Evolutionary conservation across 2,797 vertebrate species (phyloP), one percentile per base, ranked within the genome.

Genomic region (Valencia hispanica): DNA sequence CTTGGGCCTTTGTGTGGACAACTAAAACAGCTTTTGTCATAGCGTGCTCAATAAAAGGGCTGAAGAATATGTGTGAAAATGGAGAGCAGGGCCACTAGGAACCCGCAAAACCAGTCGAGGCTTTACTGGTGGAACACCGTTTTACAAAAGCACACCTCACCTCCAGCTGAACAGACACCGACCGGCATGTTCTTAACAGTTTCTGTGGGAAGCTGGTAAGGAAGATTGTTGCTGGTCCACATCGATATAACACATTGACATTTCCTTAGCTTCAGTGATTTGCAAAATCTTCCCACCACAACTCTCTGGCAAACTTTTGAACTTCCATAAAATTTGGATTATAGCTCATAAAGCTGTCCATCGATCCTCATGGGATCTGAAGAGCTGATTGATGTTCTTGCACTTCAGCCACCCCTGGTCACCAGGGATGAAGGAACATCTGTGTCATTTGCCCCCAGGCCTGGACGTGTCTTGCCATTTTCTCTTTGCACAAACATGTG

Each of bases 1-100:
- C 89, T 93, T 84, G 68, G 92, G 87, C 89, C 86, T 95, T 95
- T 95, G 95, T 95, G 92, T 90, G 91, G 90, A 93, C 93, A 92
- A 93, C 91, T 95, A 94, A 95, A 96, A 94, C 95, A 95, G 94
- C 94, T 95, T 95, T 96, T 95, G 94, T 95, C 94, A 94, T 92
- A 87, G 91, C 84, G 84, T 48, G 88, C 93, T 95, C 93, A 94
- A 94, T 94, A 94, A 95, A 95, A 92, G 91, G 91, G 88, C 88
- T 83, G 81, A 89, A 94, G 93, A 94, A 94, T 91, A 94, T 94
- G 94, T 94, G 94, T 95, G 94, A 95, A 95, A 95, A 95, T 81
- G 88, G 89, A 91, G 91, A 74, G 77, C 78, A 83, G 88, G 89
- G 83, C 80, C 83, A 87, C 87, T 84, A 87, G 89, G 88, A 92